A percentile compares a stretch with the other conserved stretches of the same genome.
Conservation (phyloP, 2,888 invertebrate species). For the Leucania comma region DNA sequence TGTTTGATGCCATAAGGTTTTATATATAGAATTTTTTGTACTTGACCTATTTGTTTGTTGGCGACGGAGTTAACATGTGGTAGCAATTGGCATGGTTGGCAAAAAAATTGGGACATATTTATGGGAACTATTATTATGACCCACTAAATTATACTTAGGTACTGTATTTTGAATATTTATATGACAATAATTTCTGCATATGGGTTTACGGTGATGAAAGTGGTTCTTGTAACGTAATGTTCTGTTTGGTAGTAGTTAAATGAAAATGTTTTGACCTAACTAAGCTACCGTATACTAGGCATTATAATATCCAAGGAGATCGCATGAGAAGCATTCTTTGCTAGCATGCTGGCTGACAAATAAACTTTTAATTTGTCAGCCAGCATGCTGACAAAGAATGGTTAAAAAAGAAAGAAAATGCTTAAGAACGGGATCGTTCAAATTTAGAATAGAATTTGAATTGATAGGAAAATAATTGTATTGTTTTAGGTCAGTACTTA, state of each 20-base stretch:
- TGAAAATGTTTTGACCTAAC: not conserved
- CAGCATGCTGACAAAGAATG: too few species aligned
- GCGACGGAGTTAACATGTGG: conserved; percentile 49
- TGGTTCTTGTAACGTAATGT: not conserved
- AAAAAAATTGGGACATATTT: conserved; percentile 23
- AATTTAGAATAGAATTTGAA: too few species aligned
- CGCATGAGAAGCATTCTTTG: too few species aligned
- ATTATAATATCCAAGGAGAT: too few species aligned
- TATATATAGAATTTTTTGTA: conserved; percentile 21
- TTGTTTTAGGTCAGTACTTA: too few species aligned
- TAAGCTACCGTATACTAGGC: not conserved
- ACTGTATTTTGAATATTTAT: not conserved
- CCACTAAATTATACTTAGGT: not conserved
- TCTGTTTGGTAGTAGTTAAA: not conserved
- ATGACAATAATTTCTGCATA: not conserved
- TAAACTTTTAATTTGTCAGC: too few species aligned
- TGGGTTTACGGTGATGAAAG: not conserved
- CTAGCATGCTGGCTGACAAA: too few species aligned
- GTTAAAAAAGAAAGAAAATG: too few species aligned
- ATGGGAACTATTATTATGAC: conserved; percentile 10
- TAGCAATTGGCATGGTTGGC: conserved; percentile 16
- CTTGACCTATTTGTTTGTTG: conserved; percentile 48
- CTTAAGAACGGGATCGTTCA: too few species aligned
- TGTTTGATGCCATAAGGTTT: conserved; percentile 2
- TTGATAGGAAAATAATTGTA: too few species aligned